Base-by-base conservation (phyloP, 2,797 vertebrate genomes). In the Xenopus petersii region DNA sequence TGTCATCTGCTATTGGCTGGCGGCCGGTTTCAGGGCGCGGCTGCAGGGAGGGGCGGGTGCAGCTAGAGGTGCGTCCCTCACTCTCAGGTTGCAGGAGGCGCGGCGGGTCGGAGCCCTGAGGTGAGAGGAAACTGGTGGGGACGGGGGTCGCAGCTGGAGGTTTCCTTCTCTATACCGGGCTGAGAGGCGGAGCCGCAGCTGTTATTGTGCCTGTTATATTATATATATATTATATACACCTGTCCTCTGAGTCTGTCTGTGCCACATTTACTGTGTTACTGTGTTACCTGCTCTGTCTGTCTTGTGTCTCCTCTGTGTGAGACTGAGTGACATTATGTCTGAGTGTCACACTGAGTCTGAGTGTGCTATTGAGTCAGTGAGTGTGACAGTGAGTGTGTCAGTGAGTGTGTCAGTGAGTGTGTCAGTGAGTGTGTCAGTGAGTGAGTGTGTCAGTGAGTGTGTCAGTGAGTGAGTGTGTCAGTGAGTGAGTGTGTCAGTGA, bases 41-140 rank as follows among this genome's bases (percentile, higher is more conserved):
- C 55, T 0, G 12, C 13, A 24, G n/a, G 63, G 42, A 59, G 69
- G 62, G 70, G 64, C 56, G 56, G 64, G 47, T 54, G 68, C 46
- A 30, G 63, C 56, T 77, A 47, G 64, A 77, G 75, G 75, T 72
- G 75, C 75, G n/a, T 63, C 24, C 12, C 16, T 66, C 63, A 71
- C 42, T 76, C 62, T 66, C 74, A 77, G 69, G 75, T 67, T 77
- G 69, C 56, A 47, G 46, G 62, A 48, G 46, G 46, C 11, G 26
- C 8, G 68, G 30, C 13, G 17, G 62, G 63, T 24, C 1, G 55
- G 46, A 67, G 55, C 61, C 73, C 12, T 70, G 75, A 26, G 70
- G 71, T 81, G 79, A 2, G 0, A 21, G 73, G 73, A 21, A 75
- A 56, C 12, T 16, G 33, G 4, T n/a, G 5, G 21, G n/a, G 1